These are phyloP conservation scores for Teleogryllus occipitalis DNA, from an alignment of 1,140 invertebrate species.

Conservation along the genomic window DNA sequence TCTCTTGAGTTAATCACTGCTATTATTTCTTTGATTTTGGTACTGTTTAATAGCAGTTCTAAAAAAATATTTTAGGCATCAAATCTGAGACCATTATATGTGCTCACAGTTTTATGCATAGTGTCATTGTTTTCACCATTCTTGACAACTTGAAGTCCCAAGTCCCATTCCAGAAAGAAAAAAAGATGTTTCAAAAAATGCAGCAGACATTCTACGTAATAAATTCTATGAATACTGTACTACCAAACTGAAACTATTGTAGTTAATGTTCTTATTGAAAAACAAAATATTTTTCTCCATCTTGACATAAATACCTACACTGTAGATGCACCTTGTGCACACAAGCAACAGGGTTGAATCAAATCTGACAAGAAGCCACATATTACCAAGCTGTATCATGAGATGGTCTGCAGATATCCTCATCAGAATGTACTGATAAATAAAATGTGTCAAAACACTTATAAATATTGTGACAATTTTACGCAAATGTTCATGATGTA, in stretches of 20 bases:
- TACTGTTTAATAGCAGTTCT: neutral
- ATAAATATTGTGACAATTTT: too few species aligned
- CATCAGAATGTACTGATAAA: too few species aligned
- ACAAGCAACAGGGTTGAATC: neutral
- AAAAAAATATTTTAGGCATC: neutral
- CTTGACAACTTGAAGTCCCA: constrained; percentile 3
- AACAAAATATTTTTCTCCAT: neutral
- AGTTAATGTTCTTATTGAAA: neutral
- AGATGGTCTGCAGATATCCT: too few species aligned
- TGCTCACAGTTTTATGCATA: neutral
- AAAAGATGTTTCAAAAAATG: neutral
- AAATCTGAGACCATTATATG: neutral
- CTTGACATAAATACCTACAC: neutral
- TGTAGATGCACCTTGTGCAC: neutral
- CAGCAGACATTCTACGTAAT: neutral
- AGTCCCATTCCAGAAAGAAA: neutral
- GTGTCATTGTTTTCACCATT: neutral
- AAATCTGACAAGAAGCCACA: neutral
- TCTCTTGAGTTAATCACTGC: constrained; percentile 4
- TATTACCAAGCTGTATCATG: too few species aligned
- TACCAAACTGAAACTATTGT: neutral
- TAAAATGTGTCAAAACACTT: too few species aligned
- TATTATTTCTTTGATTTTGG: neutral
- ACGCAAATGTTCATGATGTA: too few species aligned
- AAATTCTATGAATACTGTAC: neutral